These are phyloP conservation scores for Pandion haliaetus DNA, from an alignment of 2,113 vertebrate species.

Conservation along the genomic window DNA sequence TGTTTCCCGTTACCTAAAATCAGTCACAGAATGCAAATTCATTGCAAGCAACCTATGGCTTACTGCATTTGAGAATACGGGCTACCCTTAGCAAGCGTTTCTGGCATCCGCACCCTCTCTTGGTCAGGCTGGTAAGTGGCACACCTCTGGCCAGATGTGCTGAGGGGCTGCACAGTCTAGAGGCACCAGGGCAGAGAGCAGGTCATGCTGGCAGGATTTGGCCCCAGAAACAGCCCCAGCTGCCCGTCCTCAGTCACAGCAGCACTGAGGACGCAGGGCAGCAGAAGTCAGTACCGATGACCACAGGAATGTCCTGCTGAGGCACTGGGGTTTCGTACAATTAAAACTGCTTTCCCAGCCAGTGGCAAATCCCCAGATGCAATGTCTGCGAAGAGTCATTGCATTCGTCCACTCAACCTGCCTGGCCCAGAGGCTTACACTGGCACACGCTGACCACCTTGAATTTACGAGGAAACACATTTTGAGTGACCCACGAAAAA, in stretches of 20 bases:
- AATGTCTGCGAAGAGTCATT: accelerated
- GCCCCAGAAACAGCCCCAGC: neutral
- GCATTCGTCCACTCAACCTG: neutral
- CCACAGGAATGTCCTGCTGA: accelerated
- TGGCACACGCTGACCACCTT: neutral
- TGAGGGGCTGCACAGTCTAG: neutral
- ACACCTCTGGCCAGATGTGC: neutral
- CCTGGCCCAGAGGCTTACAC: neutral
- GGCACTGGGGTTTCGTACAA: neutral
- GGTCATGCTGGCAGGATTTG: neutral
- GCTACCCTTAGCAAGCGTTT: neutral
- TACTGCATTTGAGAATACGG: neutral
- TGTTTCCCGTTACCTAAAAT: neutral
- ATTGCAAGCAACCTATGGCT: neutral
- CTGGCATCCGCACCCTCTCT: neutral
- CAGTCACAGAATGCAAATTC: neutral
- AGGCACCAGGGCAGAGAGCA: neutral
- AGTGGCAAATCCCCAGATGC: accelerated
- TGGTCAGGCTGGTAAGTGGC: neutral
- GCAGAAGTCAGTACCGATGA: neutral
- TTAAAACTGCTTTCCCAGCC: neutral
- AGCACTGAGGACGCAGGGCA: neutral
- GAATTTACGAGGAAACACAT: neutral
- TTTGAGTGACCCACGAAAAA: neutral
- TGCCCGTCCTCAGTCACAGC: accelerated